Base-by-base conservation (phyloP, 2,113 vertebrate genomes). In the Catharus bicknelli region DNA sequence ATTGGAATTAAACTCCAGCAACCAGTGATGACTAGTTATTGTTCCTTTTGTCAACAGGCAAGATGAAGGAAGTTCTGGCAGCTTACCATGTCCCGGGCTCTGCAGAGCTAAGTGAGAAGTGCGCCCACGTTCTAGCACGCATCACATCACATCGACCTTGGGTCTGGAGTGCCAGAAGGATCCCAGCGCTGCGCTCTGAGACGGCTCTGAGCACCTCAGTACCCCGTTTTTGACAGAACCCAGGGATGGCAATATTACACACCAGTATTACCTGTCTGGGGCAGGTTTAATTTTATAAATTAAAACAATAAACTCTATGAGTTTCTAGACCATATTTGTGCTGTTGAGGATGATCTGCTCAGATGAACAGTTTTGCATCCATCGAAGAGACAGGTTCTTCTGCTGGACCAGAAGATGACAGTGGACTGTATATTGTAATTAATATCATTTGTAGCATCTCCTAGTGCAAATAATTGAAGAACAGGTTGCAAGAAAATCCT, bases 41-140 rank as follows among this genome's bases (percentile, higher is more conserved):
- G 96, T 98, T 98, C 98, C 98, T 98, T 98, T 98, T 97, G 96
- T 98, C 97, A 98, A 98, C 98, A 98, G 98, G 98, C 96, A 98
- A 97, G 97, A 93, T 97, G 97, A 97, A 97, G 97, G 97, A 97
- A 92, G 96, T 97, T 95, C 88, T 97, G 97, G 96, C 97, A 97
- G 93, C 97, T 95, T 97, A 95, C 97, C 68, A 96, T 95, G 95
- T 96, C 97, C 96, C 93, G 90, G 96, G 97, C 97, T 95, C 96
- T 97, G 96, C 97, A 97, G 98, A 97, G 91, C 93, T 97, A 97
- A 97, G 74, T 95, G 97, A 97, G 97, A 96, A 95, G 96, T 83
- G 96, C 96, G 43, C 93, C 98, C 95, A 9, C 86, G 97, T 95
- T 96, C 97, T 97, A 95, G 96, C 91, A 87, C 73, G 87, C 97